Base-by-base conservation (phyloP, 2,113 vertebrate species). In the Puntigrus tetrazona region DNA sequence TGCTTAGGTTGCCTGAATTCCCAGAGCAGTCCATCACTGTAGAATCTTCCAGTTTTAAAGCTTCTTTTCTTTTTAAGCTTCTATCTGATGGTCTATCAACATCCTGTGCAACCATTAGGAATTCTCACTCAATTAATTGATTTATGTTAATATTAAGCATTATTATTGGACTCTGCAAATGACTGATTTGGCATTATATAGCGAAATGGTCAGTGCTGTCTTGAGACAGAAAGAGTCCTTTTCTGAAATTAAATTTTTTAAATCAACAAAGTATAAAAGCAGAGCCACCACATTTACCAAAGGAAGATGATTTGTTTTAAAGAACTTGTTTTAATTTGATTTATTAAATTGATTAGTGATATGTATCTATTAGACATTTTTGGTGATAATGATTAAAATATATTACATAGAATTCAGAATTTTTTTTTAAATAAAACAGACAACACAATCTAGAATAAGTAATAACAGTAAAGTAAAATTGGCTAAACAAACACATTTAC, bases 11-110 rank as follows among this genome's bases (percentile, higher is more conserved):
- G 22, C 61, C 47, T 78, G 59, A 38, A n/a, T 82, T 34, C 45
- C 67, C 43, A 41, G 13, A 82, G 67, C 65, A 67, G 31, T 11
- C 22, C 81, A 65, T 61, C 34, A 20, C 59, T 78, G 29, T 77
- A 77, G 47, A 43, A 76, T 78, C 73, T 78, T n/a, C 22, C 75
- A 41, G 63, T 77, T 36, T 38, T 43, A 34, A 84, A n/a, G n/a
- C n/a, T n/a, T n/a, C n/a, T n/a, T n/a, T n/a, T n/a, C n/a, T n/a
- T n/a, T n/a, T n/a, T n/a, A n/a, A n/a, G n/a, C n/a, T n/a, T n/a
- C n/a, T n/a, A n/a, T n/a, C n/a, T n/a, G 10, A 73, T 22, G 34
- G 13, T 82, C 2, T 52, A 50, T 45, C 29, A 80, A 41, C 38
- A 80, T 45, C 25, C 14, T 18, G 11, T 43, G 61, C 14, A 57